These are phyloP conservation scores for Ctenochaetus hawaiiensis DNA, from an alignment of 2,797 vertebrate genomes.

Conservation along the genomic window DNA sequence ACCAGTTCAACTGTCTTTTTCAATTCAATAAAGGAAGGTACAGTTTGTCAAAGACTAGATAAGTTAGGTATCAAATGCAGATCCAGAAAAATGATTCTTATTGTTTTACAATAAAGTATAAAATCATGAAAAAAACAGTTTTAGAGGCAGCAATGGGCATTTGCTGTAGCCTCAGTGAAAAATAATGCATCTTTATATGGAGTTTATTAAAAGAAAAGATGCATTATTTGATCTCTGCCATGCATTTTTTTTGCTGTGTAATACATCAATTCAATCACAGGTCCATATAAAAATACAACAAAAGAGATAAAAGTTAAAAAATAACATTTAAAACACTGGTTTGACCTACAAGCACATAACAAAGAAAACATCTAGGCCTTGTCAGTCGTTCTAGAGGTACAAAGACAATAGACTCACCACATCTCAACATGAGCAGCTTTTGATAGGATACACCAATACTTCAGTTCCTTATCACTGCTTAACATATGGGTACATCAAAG, in stretches of 20 bases:
- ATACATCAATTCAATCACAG: neutral
- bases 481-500: conserved; percentile 15
- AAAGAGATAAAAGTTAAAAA: neutral
- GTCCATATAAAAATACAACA: neutral
- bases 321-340: neutral
- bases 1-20: neutral
- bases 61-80: neutral
- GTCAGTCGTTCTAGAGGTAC: neutral
- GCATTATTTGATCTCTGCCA: neutral
- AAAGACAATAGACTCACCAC: neutral
- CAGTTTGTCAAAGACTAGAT: neutral
- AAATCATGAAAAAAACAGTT: neutral
- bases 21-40: neutral
- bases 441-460: neutral
- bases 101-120: neutral
- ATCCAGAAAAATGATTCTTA: neutral
- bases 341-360: neutral
- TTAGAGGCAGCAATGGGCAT: neutral
- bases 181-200: neutral
- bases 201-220: neutral
- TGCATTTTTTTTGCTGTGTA: neutral
- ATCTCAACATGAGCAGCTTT: conserved; percentile 13
- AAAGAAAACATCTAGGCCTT: neutral
- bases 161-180: neutral
- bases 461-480: conserved; percentile 20